Base-by-base conservation (phyloP, 2,888 invertebrate species). In the Alentia gelatinosa region DNA sequence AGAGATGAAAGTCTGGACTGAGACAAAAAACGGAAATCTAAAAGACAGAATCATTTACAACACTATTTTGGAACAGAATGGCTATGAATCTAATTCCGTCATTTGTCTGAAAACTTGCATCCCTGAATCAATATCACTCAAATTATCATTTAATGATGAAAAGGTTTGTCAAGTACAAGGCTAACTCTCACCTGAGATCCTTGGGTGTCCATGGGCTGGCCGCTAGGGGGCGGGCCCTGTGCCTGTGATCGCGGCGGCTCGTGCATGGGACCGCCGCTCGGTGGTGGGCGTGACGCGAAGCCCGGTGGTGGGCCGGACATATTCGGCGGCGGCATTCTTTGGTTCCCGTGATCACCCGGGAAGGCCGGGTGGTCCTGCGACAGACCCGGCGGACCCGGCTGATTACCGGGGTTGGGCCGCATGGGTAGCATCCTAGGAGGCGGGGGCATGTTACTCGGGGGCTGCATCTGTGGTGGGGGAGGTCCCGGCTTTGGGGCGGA, bases 351-450 rank as follows among this genome's bases (percentile, higher is more conserved):
- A 37, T n/a, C 68, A 5, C 84, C 68, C 15, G 90, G 90, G 47
- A 50, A 56, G 0, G 75, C 50, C 37, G 23, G 56, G 15, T 74
- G 90, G 15, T 89, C 83, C n/a, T 37, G 42, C 9, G 84, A 79
- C 50, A 56, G n/a, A 75, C 42, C 74, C 39, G 79, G 90, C 19
- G 91, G 91, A n/a, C 91, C 91, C 0, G 47, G 68, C 90, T 50
- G 50, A 30, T 63, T 47, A 35, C 56, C 23, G 89, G 89, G 42
- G 91, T 1, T 15, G 56, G 89, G 37, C n/a, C 56, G 35, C 37
- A 47, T 47, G 56, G 42, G 39, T 33, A 84, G 19, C 89, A 89
- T 89, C 23, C 56, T 56, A 26, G 63, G 35, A 7, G 89, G 89
- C 12, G 89, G 89, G 33, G 39, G 63, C 74, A 89, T 89, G 33